Evolutionary conservation across 2,888 invertebrate genomes (phyloP).

Genomic region (Napeogenes sylphis): DNA sequence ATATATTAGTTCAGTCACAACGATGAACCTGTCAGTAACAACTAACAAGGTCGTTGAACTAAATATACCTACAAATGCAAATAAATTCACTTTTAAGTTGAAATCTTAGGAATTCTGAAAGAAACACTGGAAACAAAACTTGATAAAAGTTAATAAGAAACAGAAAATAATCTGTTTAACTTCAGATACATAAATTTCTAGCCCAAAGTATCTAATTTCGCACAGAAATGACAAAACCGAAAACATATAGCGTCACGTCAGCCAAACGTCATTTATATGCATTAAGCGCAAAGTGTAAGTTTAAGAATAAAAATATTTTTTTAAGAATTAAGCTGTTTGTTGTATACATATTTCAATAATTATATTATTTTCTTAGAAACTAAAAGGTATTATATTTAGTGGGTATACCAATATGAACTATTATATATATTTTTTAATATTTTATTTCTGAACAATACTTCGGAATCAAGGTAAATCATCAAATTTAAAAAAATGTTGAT

Average conservation of each 20-base stretch:
- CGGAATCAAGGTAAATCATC: no score
- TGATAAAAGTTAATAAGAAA: slow-evolving; percentile 20
- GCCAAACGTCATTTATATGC: slow-evolving; percentile 35
- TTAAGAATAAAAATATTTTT: neutral
- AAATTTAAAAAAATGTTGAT: no score
- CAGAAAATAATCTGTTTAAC: slow-evolving; percentile 29
- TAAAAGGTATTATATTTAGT: no score
- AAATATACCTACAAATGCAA: slow-evolving; percentile 72
- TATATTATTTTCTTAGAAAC: no score
- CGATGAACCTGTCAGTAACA: slow-evolving; percentile 76
- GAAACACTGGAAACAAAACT: slow-evolving; percentile 36
- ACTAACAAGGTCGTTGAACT: slow-evolving; percentile 74
- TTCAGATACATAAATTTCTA: slow-evolving; percentile 35
- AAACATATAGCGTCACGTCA: slow-evolving; percentile 64
- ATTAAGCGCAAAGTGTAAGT: slow-evolving; percentile 5
- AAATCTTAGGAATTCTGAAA: slow-evolving; percentile 40
- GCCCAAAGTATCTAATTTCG: slow-evolving; percentile 38
- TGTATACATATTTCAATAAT: no score
- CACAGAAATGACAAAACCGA: slow-evolving; percentile 53
- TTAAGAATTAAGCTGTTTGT: no score
- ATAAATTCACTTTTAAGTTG: slow-evolving; percentile 49
- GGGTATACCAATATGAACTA: no score
- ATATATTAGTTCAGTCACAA: slow-evolving; percentile 69
- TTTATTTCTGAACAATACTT: no score
- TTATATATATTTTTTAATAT: no score